A percentile compares a stretch with the other conserved stretches of the same genome.
phyloP scores from a whole-genome alignment of 1,140 invertebrate genomes.

The Ganaspis sp. region DNA sequence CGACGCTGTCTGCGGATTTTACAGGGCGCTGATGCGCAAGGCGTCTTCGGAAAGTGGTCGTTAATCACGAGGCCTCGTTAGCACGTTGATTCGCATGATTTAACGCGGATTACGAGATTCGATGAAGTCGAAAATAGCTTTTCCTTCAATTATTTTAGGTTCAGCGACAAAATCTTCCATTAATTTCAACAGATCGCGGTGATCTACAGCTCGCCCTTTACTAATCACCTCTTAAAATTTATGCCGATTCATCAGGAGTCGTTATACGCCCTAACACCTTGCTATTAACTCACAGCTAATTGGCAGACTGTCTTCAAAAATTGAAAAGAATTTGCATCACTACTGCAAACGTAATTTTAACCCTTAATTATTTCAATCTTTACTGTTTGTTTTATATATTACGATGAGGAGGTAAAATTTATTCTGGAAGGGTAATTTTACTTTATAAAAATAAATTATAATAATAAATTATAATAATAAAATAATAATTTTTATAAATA shows the following conservation, averaged over 20 bases:
- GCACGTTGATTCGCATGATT: slow-evolving; percentile 26
- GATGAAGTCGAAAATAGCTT: slow-evolving; percentile 23
- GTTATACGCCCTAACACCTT: background rate
- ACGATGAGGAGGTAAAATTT: too few species aligned
- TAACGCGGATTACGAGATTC: slow-evolving; percentile 24
- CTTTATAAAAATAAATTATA: too few species aligned
- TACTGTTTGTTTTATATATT: too few species aligned
- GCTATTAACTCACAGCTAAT: too few species aligned
- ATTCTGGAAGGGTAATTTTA: too few species aligned
- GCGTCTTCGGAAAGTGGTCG: slow-evolving; percentile 38
- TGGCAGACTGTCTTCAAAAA: too few species aligned
- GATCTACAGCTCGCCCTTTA: background rate
- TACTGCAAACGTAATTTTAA: background rate
- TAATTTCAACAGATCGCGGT: background rate
- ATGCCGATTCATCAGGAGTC: background rate
- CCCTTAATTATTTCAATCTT: too few species aligned
- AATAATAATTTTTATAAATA: too few species aligned
- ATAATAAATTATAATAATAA: too few species aligned
- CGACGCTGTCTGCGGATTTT: slow-evolving; percentile 39
- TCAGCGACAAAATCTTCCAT: background rate
- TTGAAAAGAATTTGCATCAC: background rate
- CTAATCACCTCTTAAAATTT: background rate
- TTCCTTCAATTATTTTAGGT: slow-evolving; percentile 23
- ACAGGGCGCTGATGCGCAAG: background rate
- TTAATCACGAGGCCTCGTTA: slow-evolving; percentile 45